These are phyloP conservation scores for Notamacropus eugenii DNA, from an alignment of 2,797 vertebrate genomes.

Conservation along the genomic window DNA sequence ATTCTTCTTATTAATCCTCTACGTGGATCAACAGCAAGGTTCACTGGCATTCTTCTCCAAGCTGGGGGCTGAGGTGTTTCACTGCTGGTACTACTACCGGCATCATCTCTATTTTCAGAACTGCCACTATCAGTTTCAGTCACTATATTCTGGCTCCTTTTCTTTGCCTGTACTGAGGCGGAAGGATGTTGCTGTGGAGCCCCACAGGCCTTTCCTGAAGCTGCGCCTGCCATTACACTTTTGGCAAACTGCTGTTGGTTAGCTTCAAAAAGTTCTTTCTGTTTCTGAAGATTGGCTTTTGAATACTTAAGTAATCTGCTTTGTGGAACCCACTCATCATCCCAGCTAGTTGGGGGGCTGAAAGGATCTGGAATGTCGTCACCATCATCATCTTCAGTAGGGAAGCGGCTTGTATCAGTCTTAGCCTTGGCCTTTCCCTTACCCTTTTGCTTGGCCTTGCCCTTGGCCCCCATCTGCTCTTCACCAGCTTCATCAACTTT, in stretches of 20 bases:
- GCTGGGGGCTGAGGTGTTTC: too few species aligned
- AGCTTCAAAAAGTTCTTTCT: neutral
- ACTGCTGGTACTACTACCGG: too few species aligned
- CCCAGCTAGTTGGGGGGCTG: neutral
- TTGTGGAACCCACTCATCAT: neutral
- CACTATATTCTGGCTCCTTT: too few species aligned
- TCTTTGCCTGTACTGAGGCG: neutral
- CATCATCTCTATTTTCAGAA: neutral
- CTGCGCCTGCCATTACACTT: accelerated
- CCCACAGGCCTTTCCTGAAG: neutral
- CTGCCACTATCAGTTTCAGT: neutral
- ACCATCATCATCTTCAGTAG: neutral
- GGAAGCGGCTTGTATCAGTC: neutral
- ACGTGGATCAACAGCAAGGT: too few species aligned
- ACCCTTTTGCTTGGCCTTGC: neutral
- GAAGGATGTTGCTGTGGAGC: neutral
- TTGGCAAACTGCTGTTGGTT: neutral
- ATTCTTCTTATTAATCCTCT: accelerated
- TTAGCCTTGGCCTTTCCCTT: neutral
- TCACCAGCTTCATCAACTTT: neutral
- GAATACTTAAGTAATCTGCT: neutral
- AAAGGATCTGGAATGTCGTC: neutral
- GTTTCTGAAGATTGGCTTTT: neutral
- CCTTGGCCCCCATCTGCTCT: neutral
- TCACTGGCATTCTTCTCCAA: too few species aligned